A percentile compares a stretch with the other conserved stretches of the same genome.
Conservation (phyloP, 2,888 invertebrate species). For the Cheilosia pagana region DNA sequence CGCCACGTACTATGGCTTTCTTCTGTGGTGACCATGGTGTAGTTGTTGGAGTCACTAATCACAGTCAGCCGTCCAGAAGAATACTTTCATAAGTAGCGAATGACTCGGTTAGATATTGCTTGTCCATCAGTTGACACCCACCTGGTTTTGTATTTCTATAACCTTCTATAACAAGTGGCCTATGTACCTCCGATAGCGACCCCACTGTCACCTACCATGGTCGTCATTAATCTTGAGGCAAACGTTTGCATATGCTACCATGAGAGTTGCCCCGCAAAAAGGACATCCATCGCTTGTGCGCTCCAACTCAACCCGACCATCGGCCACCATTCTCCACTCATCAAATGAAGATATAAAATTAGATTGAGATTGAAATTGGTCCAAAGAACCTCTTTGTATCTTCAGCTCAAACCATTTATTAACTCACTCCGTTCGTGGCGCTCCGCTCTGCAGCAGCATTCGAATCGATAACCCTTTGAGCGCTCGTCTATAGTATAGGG, state of each 20-base stretch:
- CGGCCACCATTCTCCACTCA: slow-evolving; percentile 23
- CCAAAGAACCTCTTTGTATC: slow-evolving; percentile 23
- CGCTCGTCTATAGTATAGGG: background rate
- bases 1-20: too few relatives aligned
- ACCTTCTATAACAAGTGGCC: too few relatives aligned
- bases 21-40: too few relatives aligned
- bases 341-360: slow-evolving; percentile 56
- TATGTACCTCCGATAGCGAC: background rate
- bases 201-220: slow-evolving; percentile 18
- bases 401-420: slow-evolving; percentile 45
- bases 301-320: background rate
- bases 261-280: slow-evolving; percentile 15
- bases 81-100: too few relatives aligned
- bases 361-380: slow-evolving; percentile 64
- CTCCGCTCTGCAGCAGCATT: background rate
- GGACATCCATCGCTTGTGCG: slow-evolving; percentile 28
- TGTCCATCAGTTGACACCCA: too few relatives aligned
- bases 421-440: slow-evolving; percentile 19
- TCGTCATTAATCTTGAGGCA: slow-evolving; percentile 14
- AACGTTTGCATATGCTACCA: slow-evolving; percentile 54
- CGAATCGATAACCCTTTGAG: slow-evolving; percentile 32
- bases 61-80: too few relatives aligned
- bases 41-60: too few relatives aligned
- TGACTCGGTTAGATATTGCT: too few relatives aligned
- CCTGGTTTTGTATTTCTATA: too few relatives aligned